Percentiles rank a stretch among this genome's conserved stretches.
Evolutionary conservation across 1,140 invertebrate species (phyloP).

Genomic region (Lucilia sericata): DNA sequence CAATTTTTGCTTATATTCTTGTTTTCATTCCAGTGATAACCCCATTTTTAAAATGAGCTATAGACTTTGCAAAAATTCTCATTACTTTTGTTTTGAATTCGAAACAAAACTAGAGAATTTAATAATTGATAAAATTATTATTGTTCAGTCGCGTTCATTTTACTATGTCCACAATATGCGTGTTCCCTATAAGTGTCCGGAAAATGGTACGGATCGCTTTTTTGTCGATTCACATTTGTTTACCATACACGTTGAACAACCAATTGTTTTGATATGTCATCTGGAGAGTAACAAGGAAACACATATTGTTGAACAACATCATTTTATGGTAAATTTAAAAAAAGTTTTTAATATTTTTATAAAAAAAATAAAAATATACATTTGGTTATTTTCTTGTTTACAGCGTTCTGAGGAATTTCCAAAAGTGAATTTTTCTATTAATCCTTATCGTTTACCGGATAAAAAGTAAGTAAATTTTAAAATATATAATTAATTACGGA

Average conservation of each 20-base stretch:
- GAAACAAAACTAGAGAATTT: constrained; percentile 51
- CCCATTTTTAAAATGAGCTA: constrained; percentile 56
- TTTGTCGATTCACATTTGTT: constrained; percentile 64
- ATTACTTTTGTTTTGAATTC: constrained; percentile 63
- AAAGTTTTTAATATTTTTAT: neutral
- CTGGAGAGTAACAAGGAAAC: constrained; percentile 45
- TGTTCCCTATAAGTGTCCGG: constrained; percentile 52
- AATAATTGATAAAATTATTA: constrained; percentile 60
- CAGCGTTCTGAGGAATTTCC: constrained; percentile 15
- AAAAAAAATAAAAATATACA: neutral
- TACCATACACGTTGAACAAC: constrained; percentile 57
- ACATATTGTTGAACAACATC: constrained; percentile 61
- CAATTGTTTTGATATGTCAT: constrained; percentile 57
- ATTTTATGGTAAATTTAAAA: constrained; percentile 55
- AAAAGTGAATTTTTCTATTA: constrained; percentile 20
- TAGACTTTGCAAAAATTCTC: constrained; percentile 59
- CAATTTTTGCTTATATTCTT: constrained; percentile 15
- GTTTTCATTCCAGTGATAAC: constrained; percentile 46
- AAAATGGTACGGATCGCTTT: constrained; percentile 52
- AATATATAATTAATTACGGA: too few species aligned
- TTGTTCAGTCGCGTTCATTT: constrained; percentile 60
- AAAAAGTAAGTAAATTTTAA: constrained; percentile 30
- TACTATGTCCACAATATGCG: constrained; percentile 58
- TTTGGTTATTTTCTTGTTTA: too few species aligned
- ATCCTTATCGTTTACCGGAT: constrained; percentile 26